A percentile compares a stretch with the other conserved stretches of the same genome.
Conservation (phyloP, 2,888 invertebrate species). For the Deroplatys truncata region DNA sequence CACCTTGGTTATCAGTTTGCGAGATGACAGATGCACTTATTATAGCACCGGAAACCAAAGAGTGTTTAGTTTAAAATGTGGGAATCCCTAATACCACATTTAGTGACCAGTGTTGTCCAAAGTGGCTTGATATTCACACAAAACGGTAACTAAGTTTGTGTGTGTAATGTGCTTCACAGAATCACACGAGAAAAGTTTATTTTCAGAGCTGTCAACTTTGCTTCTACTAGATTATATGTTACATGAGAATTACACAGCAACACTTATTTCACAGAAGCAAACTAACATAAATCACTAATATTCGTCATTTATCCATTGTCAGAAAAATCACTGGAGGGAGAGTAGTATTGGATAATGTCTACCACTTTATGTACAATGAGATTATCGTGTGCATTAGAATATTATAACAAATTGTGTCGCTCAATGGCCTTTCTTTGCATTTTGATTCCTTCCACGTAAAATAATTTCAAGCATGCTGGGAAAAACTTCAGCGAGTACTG, state of each 20-base stretch:
- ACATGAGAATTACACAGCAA: neutral
- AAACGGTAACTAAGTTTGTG: neutral
- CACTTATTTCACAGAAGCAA: neutral
- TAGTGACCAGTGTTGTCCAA: no score
- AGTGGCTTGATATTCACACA: neutral
- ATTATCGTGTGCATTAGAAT: neutral
- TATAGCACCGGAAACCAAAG: no score
- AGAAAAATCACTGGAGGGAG: neutral
- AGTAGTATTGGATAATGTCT: neutral
- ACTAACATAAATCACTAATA: neutral
- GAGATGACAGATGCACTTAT: no score
- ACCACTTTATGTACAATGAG: no score
- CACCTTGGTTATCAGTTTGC: no score
- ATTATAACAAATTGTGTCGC: neutral
- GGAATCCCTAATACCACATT: no score
- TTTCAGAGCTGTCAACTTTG: no score
- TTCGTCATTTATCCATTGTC: neutral
- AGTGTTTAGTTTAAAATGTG: no score
- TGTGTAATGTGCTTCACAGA: neutral
- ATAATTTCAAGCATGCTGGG: neutral
- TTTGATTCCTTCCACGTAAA: neutral
- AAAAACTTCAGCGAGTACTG: neutral
- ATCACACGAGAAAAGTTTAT: neutral
- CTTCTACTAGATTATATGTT: neutral
- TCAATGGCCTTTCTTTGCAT: neutral